Conservation (phyloP, 2,888 invertebrate genomes). For the Tupiocoris notatus region DNA sequence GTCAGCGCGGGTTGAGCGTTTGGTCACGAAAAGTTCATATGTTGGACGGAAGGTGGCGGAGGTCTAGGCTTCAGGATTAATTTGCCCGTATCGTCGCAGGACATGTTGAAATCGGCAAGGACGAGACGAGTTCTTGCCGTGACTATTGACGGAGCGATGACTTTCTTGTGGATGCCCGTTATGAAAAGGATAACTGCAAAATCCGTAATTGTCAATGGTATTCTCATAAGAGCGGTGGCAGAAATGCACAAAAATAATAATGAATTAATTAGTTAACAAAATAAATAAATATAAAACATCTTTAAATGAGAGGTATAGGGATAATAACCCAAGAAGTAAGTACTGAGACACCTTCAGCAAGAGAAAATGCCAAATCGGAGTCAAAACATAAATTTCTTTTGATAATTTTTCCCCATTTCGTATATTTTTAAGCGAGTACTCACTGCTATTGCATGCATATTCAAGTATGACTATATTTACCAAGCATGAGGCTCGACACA, state of each 20-base stretch:
- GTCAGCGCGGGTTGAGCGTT: slow-evolving; percentile 13
- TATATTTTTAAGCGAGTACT: too few species aligned
- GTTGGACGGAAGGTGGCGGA: slow-evolving; percentile 64
- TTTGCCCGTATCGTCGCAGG: slow-evolving; percentile 95
- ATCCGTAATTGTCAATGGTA: slow-evolving; percentile 8
- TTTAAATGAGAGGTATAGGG: too few species aligned
- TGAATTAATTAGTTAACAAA: too few species aligned
- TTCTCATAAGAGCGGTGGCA: background rate
- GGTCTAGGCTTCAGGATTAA: slow-evolving; percentile 89
- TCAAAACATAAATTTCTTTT: too few species aligned
- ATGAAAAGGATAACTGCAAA: slow-evolving; percentile 78
- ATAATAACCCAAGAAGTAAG: too few species aligned
- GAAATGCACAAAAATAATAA: background rate
- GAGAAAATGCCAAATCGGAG: too few species aligned
- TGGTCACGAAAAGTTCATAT: slow-evolving; percentile 17
- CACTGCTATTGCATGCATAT: too few species aligned
- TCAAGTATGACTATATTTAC: too few species aligned
- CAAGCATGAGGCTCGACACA: slow-evolving; percentile 75
- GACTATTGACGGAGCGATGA: slow-evolving; percentile 94
- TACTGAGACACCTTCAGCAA: too few species aligned
- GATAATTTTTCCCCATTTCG: too few species aligned
- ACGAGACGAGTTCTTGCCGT: slow-evolving; percentile 87
- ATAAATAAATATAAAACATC: too few species aligned
- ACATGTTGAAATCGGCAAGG: slow-evolving; percentile 95
- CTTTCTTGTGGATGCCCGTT: slow-evolving; percentile 91